Percentiles rank a stretch among this genome's conserved stretches.
phyloP scores from a whole-genome alignment of 2,113 vertebrate species.

The Accipiter cooperii region DNA sequence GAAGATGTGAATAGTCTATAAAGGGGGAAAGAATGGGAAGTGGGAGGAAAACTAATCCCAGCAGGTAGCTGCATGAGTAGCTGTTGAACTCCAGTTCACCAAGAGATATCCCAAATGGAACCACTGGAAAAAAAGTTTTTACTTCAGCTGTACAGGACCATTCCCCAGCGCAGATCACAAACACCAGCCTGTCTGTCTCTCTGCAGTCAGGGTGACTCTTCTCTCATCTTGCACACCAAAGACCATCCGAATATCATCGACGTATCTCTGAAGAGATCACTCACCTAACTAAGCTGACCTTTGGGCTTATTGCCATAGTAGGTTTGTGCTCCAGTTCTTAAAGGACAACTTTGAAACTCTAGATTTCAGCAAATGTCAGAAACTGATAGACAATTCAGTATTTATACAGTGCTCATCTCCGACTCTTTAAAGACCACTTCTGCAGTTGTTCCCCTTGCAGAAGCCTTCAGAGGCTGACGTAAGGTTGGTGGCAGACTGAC shows the following conservation, averaged over 20 bases:
- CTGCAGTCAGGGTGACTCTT: neutral
- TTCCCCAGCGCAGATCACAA: neutral
- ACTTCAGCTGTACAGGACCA: neutral
- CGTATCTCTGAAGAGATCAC: neutral
- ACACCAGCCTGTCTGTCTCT: neutral
- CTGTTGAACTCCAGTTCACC: neutral
- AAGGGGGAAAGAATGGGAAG: neutral
- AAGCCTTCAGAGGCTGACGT: neutral
- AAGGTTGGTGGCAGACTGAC: neutral
- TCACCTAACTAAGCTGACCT: neutral
- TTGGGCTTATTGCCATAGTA: neutral
- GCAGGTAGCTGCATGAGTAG: neutral
- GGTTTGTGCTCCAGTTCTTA: neutral
- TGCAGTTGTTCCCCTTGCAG: neutral
- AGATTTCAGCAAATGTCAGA: slow-evolving; percentile 26
- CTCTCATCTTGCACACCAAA: neutral
- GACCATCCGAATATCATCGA: neutral
- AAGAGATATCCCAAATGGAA: neutral
- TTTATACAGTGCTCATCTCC: neutral
- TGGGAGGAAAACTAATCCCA: neutral
- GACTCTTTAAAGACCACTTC: neutral
- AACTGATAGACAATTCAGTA: slow-evolving; percentile 26
- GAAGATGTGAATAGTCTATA: neutral
- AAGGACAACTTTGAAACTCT: slow-evolving; percentile 21
- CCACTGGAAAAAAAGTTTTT: neutral